Percentiles rank a stretch among this genome's conserved stretches.
Evolutionary conservation across 2,888 invertebrate genomes (phyloP).

Genomic region (Dicyrtomina minuta): DNA sequence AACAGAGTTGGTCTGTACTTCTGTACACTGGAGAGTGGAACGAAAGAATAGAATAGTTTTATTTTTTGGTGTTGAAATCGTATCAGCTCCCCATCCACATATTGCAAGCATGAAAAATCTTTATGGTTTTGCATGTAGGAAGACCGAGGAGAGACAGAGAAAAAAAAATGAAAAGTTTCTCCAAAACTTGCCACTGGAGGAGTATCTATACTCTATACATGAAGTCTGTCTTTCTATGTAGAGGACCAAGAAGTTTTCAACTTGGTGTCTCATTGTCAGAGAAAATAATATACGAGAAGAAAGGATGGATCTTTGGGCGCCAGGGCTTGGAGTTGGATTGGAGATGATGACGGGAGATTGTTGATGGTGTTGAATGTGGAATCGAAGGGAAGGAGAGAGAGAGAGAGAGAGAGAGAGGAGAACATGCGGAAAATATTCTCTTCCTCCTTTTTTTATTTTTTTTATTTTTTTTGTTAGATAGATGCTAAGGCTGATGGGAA

Average conservation of each 20-base stretch:
- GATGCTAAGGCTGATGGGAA: neutral
- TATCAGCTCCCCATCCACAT: neutral
- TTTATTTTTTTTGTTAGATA: too few species aligned
- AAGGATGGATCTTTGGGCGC: slow-evolving; percentile 1
- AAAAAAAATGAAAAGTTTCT: slow-evolving; percentile 4
- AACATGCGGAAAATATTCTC: slow-evolving; percentile 7
- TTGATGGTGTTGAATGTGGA: slow-evolving; percentile 16
- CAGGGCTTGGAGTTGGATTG: slow-evolving; percentile 3
- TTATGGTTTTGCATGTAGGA: neutral
- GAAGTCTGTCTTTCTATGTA: neutral
- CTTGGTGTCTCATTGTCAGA: slow-evolving; percentile 9
- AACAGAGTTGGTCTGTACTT: too few species aligned
- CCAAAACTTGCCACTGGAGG: neutral
- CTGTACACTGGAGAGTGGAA: too few species aligned
- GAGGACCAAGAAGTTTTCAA: slow-evolving; percentile 7
- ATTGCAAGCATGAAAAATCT: neutral
- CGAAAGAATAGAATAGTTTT: too few species aligned
- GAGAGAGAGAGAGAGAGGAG: neutral
- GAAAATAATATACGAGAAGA: neutral
- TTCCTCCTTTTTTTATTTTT: too few species aligned
- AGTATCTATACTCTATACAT: neutral
- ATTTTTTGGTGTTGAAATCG: too few species aligned
- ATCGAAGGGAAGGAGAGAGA: slow-evolving; percentile 6
- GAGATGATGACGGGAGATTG: slow-evolving; percentile 20
- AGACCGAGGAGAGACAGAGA: neutral